These are phyloP conservation scores for Lacerta bilineata DNA, from an alignment of 2,797 vertebrate genomes.

Conservation along the genomic window DNA sequence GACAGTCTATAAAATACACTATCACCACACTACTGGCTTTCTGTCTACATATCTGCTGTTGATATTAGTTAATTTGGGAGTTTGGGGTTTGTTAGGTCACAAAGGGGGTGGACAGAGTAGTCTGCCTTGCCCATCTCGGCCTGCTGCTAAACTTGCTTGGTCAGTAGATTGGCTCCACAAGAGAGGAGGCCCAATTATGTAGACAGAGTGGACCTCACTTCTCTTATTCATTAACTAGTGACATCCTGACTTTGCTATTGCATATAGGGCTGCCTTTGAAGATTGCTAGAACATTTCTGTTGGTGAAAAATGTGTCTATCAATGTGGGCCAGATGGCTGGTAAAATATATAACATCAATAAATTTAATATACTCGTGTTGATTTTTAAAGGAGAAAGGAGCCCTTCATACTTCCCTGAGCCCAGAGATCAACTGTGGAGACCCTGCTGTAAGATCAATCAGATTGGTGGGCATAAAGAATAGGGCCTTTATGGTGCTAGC, in stretches of 20 bases:
- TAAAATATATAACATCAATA: not conserved
- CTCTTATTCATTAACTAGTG: not conserved
- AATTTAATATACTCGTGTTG: not conserved
- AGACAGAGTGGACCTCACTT: not conserved
- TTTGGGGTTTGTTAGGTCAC: too few species aligned
- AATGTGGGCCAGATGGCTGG: not conserved
- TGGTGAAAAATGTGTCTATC: not conserved
- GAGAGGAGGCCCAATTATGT: not conserved
- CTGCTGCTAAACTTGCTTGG: not conserved
- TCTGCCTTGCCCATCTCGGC: not conserved
- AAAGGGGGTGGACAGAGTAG: too few species aligned
- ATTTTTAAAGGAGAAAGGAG: not conserved
- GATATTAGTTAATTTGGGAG: too few species aligned
- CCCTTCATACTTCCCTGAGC: not conserved
- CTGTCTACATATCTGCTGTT: too few species aligned
- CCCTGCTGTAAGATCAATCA: not conserved
- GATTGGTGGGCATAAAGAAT: not conserved
- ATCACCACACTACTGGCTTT: too few species aligned
- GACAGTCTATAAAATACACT: too few species aligned
- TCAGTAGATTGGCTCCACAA: not conserved
- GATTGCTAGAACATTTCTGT: not conserved
- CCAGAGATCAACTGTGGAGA: not conserved
- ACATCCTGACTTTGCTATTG: not conserved
- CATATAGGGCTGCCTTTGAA: not conserved
- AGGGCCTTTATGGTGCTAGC: not conserved